Evolutionary conservation across 2,888 invertebrate species (phyloP).

Genomic region (Camptogramma bilineatum): DNA sequence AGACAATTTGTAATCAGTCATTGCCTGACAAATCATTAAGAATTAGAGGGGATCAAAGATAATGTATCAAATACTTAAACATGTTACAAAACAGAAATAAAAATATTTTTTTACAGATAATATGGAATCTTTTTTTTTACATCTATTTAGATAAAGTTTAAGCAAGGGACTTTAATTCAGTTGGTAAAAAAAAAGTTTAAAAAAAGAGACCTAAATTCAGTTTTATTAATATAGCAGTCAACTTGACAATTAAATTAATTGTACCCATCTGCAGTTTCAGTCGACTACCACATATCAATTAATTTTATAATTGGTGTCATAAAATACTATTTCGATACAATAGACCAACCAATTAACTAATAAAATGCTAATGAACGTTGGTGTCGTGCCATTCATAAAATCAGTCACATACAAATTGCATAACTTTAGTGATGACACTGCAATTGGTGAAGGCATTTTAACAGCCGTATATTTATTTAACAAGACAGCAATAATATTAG

Average conservation of each 20-base stretch:
- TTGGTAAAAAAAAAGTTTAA: too few relatives aligned
- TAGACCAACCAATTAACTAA: slow-evolving; percentile 23
- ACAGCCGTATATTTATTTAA: slow-evolving; percentile 40
- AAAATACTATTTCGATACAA: slow-evolving; percentile 20
- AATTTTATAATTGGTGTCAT: slow-evolving; percentile 23
- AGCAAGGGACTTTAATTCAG: too few relatives aligned
- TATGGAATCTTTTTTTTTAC: too few relatives aligned
- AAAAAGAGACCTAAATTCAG: neutral
- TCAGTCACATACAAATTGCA: slow-evolving; percentile 31
- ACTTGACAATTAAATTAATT: neutral
- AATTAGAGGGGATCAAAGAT: slow-evolving; percentile 47
- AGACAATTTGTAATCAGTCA: slow-evolving; percentile 60
- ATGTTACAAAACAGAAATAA: slow-evolving; percentile 31
- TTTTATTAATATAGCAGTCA: neutral
- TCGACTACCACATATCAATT: slow-evolving; percentile 11
- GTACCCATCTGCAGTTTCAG: neutral
- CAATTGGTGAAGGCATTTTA: slow-evolving; percentile 37
- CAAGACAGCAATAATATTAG: slow-evolving; percentile 45
- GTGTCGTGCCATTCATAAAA: slow-evolving; percentile 35
- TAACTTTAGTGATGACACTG: slow-evolving; percentile 41
- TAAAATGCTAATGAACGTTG: slow-evolving; percentile 20
- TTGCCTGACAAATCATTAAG: slow-evolving; percentile 59
- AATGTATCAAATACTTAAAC: slow-evolving; percentile 35
- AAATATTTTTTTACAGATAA: neutral
- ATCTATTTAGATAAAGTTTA: too few relatives aligned